A percentile compares a stretch with the other conserved stretches of the same genome.
Conservation (phyloP, 1,140 invertebrate genomes). For the Diorhabda sublineata region DNA sequence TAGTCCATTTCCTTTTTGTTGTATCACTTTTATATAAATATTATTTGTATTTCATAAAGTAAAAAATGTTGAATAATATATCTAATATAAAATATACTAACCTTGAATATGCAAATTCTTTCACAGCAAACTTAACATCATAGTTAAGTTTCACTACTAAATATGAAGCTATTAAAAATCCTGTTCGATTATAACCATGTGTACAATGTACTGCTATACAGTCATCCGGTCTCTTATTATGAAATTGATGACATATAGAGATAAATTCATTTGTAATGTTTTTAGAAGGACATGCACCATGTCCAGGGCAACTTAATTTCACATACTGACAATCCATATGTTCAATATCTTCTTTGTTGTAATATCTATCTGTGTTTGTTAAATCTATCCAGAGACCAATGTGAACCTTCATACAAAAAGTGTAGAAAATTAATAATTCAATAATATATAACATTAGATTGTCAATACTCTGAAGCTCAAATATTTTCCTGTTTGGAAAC, state of each 20-base stretch:
- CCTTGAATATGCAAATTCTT: slow-evolving; percentile 64
- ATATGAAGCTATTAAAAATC: slow-evolving; percentile 88
- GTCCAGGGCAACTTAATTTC: slow-evolving; percentile 83
- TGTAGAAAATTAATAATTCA: neutral
- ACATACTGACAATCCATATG: slow-evolving; percentile 70
- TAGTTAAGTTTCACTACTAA: slow-evolving; percentile 70
- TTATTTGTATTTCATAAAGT: no score
- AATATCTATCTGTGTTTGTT: slow-evolving; percentile 91
- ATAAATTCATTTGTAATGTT: slow-evolving; percentile 79
- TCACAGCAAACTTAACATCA: slow-evolving; percentile 76
- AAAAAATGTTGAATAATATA: no score
- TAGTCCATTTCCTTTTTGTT: no score
- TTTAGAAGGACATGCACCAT: slow-evolving; percentile 70
- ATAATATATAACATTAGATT: no score
- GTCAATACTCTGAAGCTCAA: no score
- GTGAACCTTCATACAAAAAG: neutral
- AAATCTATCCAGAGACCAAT: slow-evolving; percentile 95
- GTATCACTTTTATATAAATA: no score
- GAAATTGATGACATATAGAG: slow-evolving; percentile 70
- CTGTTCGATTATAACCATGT: slow-evolving; percentile 97
- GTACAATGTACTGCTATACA: slow-evolving; percentile 93
- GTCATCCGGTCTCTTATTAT: slow-evolving; percentile 70
- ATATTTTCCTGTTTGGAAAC: no score
- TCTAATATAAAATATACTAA: slow-evolving; percentile 5
- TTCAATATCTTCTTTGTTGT: slow-evolving; percentile 75